Base-by-base conservation (phyloP, 1,140 invertebrate species). In the Halotydeus destructor region DNA sequence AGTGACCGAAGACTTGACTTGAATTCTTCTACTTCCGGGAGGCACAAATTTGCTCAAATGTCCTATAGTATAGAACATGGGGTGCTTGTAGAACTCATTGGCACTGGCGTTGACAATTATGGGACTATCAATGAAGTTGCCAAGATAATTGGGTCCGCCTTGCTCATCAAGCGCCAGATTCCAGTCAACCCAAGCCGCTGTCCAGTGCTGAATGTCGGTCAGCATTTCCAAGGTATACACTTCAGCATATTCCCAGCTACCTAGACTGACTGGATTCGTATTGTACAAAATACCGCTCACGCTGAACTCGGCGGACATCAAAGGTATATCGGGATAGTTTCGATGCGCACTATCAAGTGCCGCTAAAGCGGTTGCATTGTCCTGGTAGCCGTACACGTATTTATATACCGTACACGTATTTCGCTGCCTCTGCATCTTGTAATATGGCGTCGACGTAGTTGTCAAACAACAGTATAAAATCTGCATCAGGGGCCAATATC, bases 171-270 rank as follows among this genome's bases (percentile, higher is more conserved):
- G 57, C 18, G 70, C 75, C 0, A 88, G 59, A 58, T 78, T 91
- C 85, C 84, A 91, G 55, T 91, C 84, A 3, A 80, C 65, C 80
- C 80, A 85, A 3, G 78, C 73, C 39, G 60, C 59, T 12, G 69
- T 59, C 62, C 68, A 54, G 66, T 72, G 43, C 68, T 66, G 55
- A 60, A 70, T 48, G 46, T 59, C 61, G n/a, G n/a, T n/a, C n/a
- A n/a, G n/a, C n/a, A n/a, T n/a, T n/a, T n/a, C n/a, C n/a, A n/a
- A n/a, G n/a, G n/a, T n/a, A n/a, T n/a, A n/a, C n/a, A n/a, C n/a
- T n/a, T n/a, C n/a, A n/a, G n/a, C n/a, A 50, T 78, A 61, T 1
- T 60, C 52, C 80, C 81, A 86, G 12, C 67, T 71, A 32, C 81
- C 82, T n/a, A 79, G 57, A 19, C 59, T 60, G 60, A 66, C 3